Evolutionary conservation across 2,888 invertebrate species (phyloP).

Genomic region (Agriotes lineatus): DNA sequence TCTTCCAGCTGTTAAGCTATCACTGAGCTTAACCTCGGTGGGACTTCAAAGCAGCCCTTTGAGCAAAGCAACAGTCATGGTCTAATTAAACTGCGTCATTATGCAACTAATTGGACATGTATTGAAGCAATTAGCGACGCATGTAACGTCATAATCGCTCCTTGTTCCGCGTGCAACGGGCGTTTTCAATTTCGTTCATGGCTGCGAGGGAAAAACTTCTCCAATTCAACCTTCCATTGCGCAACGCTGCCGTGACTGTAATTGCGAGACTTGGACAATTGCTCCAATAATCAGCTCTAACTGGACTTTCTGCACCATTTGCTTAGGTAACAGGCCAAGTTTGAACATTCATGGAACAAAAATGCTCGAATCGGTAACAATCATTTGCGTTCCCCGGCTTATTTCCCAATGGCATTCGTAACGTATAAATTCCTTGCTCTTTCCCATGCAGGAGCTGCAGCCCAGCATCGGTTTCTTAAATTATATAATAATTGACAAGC

Average conservation of each 20-base stretch:
- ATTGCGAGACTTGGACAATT: not conserved
- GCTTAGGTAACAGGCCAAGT: not conserved
- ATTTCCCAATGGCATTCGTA: not conserved
- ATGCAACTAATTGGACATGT: not conserved
- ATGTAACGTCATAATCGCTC: not conserved
- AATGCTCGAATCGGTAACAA: too few species aligned
- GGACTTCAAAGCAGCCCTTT: not conserved
- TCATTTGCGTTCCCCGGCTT: too few species aligned
- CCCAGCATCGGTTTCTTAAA: not conserved
- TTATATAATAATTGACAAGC: constrained; percentile 13
- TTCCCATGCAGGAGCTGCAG: not conserved
- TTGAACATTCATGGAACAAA: not conserved
- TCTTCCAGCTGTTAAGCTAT: too few species aligned
- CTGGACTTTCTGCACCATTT: constrained; percentile 12
- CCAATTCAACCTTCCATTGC: not conserved
- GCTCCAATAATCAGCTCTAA: not conserved
- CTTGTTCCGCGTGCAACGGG: constrained; percentile 1
- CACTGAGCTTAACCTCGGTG: too few species aligned
- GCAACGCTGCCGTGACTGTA: constrained; percentile 8
- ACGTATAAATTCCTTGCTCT: not conserved
- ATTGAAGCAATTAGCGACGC: constrained; percentile 12
- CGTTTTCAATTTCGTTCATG: constrained; percentile 7
- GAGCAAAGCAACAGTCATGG: not conserved
- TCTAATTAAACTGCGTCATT: constrained; percentile 7
- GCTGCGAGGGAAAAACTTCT: not conserved